phyloP scores from a whole-genome alignment of 1,140 invertebrate species.

The Drosophila novamexicana region DNA sequence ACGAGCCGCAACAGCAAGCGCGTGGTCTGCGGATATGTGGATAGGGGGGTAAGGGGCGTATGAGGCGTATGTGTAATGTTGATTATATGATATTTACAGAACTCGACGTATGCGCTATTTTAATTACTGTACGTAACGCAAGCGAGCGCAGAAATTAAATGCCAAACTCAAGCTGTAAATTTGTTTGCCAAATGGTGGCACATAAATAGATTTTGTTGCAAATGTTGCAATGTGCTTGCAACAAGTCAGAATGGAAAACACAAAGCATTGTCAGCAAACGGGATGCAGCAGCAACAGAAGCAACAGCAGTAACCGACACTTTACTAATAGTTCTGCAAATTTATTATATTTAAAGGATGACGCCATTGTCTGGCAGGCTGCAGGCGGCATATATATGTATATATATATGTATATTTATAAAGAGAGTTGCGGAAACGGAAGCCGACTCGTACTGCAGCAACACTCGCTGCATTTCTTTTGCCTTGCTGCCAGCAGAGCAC shows the following conservation, averaged over 20 bases:
- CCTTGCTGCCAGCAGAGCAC: neutral
- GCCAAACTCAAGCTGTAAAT: neutral
- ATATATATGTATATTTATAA: too few species aligned
- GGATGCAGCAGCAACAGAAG: neutral
- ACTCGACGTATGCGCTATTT: conserved; percentile 41
- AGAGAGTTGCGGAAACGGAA: conserved; percentile 40
- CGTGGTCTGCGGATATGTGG: too few species aligned
- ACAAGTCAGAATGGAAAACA: conserved; percentile 5
- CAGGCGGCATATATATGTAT: neutral
- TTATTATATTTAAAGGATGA: conserved; percentile 43
- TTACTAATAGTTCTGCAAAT: conserved; percentile 29
- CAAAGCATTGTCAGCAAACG: neutral
- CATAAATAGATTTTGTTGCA: neutral
- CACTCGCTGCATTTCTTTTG: conserved; percentile 23
- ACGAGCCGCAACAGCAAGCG: conserved; percentile 13
- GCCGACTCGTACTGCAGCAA: conserved; percentile 20
- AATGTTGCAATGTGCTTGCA: neutral
- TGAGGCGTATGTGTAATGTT: conserved; percentile 28
- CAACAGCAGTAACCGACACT: conserved; percentile 10
- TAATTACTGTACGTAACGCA: conserved; percentile 40
- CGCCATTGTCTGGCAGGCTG: conserved; percentile 16
- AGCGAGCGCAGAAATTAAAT: conserved; percentile 3
- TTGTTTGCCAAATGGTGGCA: neutral
- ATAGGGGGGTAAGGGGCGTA: neutral
- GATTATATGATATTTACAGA: conserved; percentile 14